These are phyloP conservation scores for Ptychochromis oligacanthus DNA, from an alignment of 2,113 vertebrate species.

Conservation along the genomic window DNA sequence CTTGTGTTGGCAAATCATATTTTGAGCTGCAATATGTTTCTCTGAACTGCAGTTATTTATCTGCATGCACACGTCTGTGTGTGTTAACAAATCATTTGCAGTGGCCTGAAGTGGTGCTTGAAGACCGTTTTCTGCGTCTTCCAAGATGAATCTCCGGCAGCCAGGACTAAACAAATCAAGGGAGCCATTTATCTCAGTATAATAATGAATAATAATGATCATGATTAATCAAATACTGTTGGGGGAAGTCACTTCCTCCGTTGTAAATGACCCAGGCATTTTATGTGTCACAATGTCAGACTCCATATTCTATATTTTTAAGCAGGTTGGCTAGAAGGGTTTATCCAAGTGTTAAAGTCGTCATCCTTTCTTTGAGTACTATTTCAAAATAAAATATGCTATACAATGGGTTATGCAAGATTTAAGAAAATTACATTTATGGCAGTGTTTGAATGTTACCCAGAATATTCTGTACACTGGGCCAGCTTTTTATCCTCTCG, in stretches of 20 bases:
- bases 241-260: not conserved
- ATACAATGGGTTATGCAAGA: not conserved
- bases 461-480: not conserved
- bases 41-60: constrained; percentile 37
- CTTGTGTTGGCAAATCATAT: constrained; percentile 46
- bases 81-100: constrained; percentile 31
- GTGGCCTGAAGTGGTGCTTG: not conserved
- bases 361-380: not conserved
- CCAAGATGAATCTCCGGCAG: constrained; percentile 19
- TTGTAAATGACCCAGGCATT: not conserved
- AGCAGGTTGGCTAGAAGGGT: not conserved
- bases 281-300: not conserved
- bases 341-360: constrained; percentile 3
- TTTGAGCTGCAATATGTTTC: constrained; percentile 26
- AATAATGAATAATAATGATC: constrained; percentile 2
- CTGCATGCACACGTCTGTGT: constrained; percentile 17
- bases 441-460: not conserved
- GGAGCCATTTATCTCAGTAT: constrained; percentile 7
- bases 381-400: not conserved
- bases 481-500: not conserved
- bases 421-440: not conserved
- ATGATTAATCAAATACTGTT: constrained; percentile 11
- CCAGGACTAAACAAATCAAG: constrained; percentile 27
- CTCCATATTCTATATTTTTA: not conserved
- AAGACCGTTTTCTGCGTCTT: constrained; percentile 14